Percentiles rank a stretch among this genome's conserved stretches.
Conservation (phyloP, 2,113 vertebrate species). For the Solea solea region DNA sequence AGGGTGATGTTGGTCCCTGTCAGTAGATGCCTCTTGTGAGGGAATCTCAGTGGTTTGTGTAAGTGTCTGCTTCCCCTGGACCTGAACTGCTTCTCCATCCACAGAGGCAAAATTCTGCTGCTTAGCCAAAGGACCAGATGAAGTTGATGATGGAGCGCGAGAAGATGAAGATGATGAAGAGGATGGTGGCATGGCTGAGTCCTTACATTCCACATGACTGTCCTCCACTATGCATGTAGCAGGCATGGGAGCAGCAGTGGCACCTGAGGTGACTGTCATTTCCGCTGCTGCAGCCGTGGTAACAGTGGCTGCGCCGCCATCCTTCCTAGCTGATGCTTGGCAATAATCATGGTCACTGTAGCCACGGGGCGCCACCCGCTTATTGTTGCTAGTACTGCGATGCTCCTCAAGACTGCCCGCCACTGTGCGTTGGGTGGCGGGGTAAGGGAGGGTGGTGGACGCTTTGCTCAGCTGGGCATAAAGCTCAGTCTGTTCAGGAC, state of each 20-base stretch:
- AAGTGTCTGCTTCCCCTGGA: constrained; percentile 72
- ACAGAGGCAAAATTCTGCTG: constrained; percentile 84
- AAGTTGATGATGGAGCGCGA: constrained; percentile 73
- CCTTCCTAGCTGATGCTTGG: constrained; percentile 89
- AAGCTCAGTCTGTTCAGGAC: constrained; percentile 93
- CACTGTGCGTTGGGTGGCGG: constrained; percentile 67
- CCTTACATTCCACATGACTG: constrained; percentile 89
- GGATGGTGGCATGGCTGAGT: constrained; percentile 83
- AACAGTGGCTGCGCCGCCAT: constrained; percentile 69
- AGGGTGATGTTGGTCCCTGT: constrained; percentile 69
- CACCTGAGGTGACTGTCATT: constrained; percentile 74
- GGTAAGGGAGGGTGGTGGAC: constrained; percentile 83
- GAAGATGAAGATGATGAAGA: constrained; percentile 76
- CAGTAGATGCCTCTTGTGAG: constrained; percentile 67
- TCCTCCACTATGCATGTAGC: constrained; percentile 83
- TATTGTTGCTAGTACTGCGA: constrained; percentile 80
- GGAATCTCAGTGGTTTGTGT: constrained; percentile 51
- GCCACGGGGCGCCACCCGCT: constrained; percentile 86
- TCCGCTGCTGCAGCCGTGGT: constrained; percentile 53
- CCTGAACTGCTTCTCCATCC: constrained; percentile 80
- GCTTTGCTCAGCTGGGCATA: constrained; percentile 94
- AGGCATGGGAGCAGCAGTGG: constrained; percentile 78
- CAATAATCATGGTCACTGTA: constrained; percentile 99
- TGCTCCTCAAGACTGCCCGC: constrained; percentile 86
- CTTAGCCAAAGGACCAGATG: constrained; percentile 81